Conservation (phyloP, 2,888 invertebrate genomes). For the Ischnura elegans region DNA sequence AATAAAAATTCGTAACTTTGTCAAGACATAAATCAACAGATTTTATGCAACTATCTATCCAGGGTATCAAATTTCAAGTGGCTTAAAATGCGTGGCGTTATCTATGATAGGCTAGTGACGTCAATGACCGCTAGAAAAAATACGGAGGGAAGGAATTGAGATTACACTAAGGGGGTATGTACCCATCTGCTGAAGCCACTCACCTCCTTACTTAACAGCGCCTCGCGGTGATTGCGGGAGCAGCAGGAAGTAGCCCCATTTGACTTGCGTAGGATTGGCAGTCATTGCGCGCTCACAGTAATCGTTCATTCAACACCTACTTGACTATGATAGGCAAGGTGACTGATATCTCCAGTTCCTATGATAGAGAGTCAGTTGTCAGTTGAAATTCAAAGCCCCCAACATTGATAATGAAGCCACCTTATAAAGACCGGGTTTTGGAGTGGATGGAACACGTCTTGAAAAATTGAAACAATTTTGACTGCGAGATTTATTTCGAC, state of each 20-base stretch:
- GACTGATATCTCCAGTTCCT: not conserved
- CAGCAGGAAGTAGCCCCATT: not conserved
- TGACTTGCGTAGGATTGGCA: not conserved
- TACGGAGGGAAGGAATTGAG: not conserved
- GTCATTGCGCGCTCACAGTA: not conserved
- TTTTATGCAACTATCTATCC: too few species aligned
- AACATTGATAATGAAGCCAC: too few species aligned
- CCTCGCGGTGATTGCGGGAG: not conserved
- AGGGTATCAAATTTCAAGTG: too few species aligned
- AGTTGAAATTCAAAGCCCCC: too few species aligned
- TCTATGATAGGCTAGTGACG: not conserved
- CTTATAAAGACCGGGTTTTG: too few species aligned
- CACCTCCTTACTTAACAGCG: slow-evolving; percentile 10
- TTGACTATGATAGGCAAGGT: not conserved
- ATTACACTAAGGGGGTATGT: not conserved
- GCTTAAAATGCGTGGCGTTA: too few species aligned
- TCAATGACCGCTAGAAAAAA: not conserved
- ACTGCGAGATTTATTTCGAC: too few species aligned
- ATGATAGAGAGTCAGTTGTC: too few species aligned
- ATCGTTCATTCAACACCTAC: not conserved
- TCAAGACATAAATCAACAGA: too few species aligned
- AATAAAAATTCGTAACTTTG: too few species aligned
- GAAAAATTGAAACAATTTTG: too few species aligned
- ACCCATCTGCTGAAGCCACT: not conserved
- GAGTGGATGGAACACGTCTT: too few species aligned